A percentile compares a stretch with the other conserved stretches of the same genome.
These are phyloP conservation scores for Probosciger aterrimus DNA, from an alignment of 2,113 vertebrate genomes.

Conservation along the genomic window DNA sequence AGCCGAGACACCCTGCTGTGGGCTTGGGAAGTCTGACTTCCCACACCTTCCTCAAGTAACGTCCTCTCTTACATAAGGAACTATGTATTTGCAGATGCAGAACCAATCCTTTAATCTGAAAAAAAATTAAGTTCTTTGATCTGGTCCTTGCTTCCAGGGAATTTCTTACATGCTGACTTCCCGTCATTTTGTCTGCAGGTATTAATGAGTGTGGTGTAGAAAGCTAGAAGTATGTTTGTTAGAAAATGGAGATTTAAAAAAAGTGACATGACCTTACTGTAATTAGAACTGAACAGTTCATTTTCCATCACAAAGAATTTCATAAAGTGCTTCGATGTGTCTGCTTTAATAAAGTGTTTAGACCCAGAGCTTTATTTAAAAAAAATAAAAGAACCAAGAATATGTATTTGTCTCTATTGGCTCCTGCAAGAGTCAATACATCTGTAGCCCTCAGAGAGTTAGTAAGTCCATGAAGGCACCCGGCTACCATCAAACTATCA, in stretches of 20 bases:
- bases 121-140: neutral
- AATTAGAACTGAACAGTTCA: neutral
- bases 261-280: neutral
- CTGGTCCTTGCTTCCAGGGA: neutral
- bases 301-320: neutral
- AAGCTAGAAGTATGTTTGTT: neutral
- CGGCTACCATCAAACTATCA: neutral
- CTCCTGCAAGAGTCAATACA: neutral
- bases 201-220: neutral
- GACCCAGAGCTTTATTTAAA: neutral
- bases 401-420: neutral
- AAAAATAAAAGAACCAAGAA: neutral
- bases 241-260: neutral
- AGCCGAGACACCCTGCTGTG: accelerated
- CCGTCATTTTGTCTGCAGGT: neutral
- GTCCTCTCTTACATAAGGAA: accelerated
- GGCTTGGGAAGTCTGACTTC: neutral
- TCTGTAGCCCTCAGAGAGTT: neutral
- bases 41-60: neutral
- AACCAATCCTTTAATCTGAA: neutral
- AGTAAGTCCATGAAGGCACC: neutral
- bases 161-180: neutral
- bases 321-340: neutral
- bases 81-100: neutral
- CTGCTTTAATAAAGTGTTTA: neutral